A percentile compares a stretch with the other conserved stretches of the same genome.
phyloP scores from a whole-genome alignment of 1,140 invertebrate genomes.

The Vanessa tameamea region DNA sequence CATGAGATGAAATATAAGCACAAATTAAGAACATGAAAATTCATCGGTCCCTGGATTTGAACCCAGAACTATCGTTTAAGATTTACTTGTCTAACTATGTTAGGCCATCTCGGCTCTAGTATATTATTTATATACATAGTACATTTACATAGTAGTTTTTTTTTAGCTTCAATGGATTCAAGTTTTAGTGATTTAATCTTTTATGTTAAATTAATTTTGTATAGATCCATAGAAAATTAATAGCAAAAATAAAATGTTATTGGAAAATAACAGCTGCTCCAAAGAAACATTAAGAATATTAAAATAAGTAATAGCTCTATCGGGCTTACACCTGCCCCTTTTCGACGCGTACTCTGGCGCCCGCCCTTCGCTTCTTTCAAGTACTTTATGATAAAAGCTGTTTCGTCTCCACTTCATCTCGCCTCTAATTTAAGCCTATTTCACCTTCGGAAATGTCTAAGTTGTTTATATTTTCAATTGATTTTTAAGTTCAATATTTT shows the following conservation, averaged over 20 bases:
- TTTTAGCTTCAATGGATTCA: too few relatives aligned
- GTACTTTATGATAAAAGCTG: constrained; percentile 33
- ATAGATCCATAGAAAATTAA: not conserved
- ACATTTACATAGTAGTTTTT: too few relatives aligned
- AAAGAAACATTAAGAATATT: constrained; percentile 68
- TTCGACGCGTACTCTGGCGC: constrained; percentile 15
- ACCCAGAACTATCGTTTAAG: too few relatives aligned
- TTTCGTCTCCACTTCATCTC: constrained; percentile 27
- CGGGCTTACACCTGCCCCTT: constrained; percentile 64
- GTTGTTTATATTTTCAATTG: not conserved
- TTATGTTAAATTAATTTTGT: too few relatives aligned
- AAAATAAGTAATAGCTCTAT: constrained; percentile 75
- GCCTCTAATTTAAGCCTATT: constrained; percentile 19
- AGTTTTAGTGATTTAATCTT: too few relatives aligned
- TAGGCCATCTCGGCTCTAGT: too few relatives aligned
- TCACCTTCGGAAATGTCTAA: constrained; percentile 19
- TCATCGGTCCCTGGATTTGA: too few relatives aligned
- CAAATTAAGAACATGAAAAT: too few relatives aligned
- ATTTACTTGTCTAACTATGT: too few relatives aligned
- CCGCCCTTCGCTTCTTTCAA: constrained; percentile 15
- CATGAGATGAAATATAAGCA: too few relatives aligned
- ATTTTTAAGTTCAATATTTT: constrained; percentile 9
- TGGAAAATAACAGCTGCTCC: constrained; percentile 44
- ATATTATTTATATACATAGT: too few relatives aligned
- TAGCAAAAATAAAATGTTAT: not conserved